Evolutionary conservation across 2,888 invertebrate genomes (phyloP).

Genomic region (Aspidiotus rigidus): DNA sequence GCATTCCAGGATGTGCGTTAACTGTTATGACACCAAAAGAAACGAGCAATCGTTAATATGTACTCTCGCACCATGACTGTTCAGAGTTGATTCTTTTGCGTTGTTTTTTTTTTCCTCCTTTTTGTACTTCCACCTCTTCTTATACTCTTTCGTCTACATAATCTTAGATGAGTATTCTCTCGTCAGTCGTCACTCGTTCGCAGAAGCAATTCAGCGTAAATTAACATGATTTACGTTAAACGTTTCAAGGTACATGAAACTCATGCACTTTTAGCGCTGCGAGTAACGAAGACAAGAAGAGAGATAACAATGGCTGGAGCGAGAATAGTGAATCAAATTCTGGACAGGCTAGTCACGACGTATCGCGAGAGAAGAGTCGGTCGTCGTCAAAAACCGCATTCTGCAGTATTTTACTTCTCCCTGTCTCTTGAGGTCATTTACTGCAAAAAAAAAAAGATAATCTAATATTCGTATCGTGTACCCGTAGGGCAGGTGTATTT

Average conservation of each 20-base stretch:
- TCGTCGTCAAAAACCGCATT: conserved; percentile 1
- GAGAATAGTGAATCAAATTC: conserved; percentile 14
- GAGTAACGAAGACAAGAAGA: not conserved
- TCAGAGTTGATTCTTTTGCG: no score
- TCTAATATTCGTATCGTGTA: no score
- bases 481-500: no score
- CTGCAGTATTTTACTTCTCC: not conserved
- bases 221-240: conserved; percentile 15
- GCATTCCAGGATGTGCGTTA: no score
- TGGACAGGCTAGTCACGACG: conserved; percentile 2
- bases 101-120: no score
- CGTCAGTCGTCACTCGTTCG: not conserved
- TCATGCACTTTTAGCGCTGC: not conserved
- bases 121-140: no score
- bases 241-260: conserved; percentile 11
- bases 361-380: not conserved
- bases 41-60: no score
- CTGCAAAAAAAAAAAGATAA: no score
- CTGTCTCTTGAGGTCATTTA: no score
- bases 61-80: no score
- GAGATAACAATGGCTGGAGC: conserved; percentile 7
- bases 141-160: not conserved
- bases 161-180: not conserved
- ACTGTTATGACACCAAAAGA: no score
- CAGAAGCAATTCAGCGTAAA: not conserved